Percentiles rank a stretch among this genome's conserved stretches.
Conservation (phyloP, 2,113 vertebrate species). For the Burhinus oedicnemus region DNA sequence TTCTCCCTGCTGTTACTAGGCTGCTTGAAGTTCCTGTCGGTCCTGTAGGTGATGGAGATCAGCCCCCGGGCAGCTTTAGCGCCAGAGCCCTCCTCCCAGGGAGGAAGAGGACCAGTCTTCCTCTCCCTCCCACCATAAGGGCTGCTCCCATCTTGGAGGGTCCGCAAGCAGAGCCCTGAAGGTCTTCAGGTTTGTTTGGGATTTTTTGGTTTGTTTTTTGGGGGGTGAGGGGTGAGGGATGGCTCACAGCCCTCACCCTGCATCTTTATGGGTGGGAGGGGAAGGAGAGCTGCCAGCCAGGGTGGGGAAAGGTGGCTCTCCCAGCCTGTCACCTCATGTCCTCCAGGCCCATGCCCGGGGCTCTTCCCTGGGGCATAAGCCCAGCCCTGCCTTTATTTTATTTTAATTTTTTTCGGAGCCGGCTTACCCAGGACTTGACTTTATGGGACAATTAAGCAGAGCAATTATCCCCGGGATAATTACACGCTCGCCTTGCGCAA, state of each 20-base stretch:
- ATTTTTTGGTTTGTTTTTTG: neutral
- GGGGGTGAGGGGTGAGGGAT: neutral
- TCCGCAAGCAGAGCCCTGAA: neutral
- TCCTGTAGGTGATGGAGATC: neutral
- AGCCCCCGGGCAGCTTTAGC: neutral
- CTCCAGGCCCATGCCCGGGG: neutral
- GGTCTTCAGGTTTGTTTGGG: neutral
- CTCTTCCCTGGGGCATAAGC: neutral
- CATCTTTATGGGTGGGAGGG: neutral
- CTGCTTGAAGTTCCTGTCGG: conserved; percentile 3
- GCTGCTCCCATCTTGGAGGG: neutral
- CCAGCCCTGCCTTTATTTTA: neutral
- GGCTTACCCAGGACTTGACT: neutral
- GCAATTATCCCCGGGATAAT: neutral
- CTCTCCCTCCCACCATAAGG: neutral
- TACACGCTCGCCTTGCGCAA: neutral
- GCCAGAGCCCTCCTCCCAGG: neutral
- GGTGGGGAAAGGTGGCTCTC: neutral
- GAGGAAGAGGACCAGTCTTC: neutral
- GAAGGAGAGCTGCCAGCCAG: neutral
- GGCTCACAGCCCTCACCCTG: rapidly evolving
- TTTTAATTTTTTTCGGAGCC: neutral
- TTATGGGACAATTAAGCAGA: neutral
- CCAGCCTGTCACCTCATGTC: neutral
- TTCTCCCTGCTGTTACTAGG: neutral